A percentile compares a stretch with the other conserved stretches of the same genome.
phyloP scores from a whole-genome alignment of 2,113 vertebrate species.

The Notothenia rossii region DNA sequence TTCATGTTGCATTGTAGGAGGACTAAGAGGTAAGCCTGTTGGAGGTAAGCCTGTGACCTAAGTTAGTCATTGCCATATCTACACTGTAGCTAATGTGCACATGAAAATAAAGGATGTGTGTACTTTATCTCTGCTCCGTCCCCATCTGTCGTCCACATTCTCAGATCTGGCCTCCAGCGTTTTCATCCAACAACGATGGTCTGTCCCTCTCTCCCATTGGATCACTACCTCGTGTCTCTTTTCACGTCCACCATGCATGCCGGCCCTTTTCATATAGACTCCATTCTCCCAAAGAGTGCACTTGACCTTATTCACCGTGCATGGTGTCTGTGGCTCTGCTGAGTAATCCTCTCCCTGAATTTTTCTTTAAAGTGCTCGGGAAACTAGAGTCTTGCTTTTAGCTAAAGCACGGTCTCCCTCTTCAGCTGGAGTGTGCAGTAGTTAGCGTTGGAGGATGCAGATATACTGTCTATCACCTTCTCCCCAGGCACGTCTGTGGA shows the following conservation, averaged over 20 bases:
- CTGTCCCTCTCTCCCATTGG: slow-evolving; percentile 34
- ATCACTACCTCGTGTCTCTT: slow-evolving; percentile 30
- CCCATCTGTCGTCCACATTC: slow-evolving; percentile 45
- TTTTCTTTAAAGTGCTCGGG: slow-evolving; percentile 26
- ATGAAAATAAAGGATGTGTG: no score
- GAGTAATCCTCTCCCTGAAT: neutral
- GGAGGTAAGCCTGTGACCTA: no score
- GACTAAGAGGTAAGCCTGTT: no score
- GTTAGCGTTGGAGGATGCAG: slow-evolving; percentile 36
- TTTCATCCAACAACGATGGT: slow-evolving; percentile 13
- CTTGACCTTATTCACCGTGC: slow-evolving; percentile 63
- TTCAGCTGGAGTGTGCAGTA: slow-evolving; percentile 39
- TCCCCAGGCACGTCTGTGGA: slow-evolving; percentile 50
- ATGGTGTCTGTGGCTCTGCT: slow-evolving; percentile 18
- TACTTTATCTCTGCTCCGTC: slow-evolving; percentile 7
- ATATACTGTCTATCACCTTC: slow-evolving; percentile 52
- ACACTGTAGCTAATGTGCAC: no score
- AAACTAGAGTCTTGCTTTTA: slow-evolving; percentile 52
- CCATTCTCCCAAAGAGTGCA: slow-evolving; percentile 35
- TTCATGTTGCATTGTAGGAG: no score
- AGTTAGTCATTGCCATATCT: no score
- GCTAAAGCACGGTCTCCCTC: slow-evolving; percentile 41
- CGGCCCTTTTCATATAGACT: slow-evolving; percentile 42
- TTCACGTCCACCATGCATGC: slow-evolving; percentile 54
- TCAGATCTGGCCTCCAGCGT: slow-evolving; percentile 30